Evolutionary conservation across 2,888 invertebrate species (phyloP).

Genomic region (Oscheius onirici): DNA sequence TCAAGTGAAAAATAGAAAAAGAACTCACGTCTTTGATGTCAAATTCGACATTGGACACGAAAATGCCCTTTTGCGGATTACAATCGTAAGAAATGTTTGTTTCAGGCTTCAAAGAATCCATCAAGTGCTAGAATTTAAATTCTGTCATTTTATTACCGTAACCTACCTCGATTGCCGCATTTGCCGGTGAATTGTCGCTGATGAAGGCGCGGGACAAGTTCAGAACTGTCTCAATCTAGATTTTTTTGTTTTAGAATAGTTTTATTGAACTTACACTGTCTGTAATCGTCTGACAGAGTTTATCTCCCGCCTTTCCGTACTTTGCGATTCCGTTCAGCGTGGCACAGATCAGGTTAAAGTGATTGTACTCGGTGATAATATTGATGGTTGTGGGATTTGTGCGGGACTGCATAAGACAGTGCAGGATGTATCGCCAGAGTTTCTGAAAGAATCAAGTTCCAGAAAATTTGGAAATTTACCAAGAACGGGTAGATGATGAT

Average conservation of each 20-base stretch:
- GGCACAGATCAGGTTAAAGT: background rate
- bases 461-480: background rate
- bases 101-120: slow-evolving; percentile 3
- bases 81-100: background rate
- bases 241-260: no score
- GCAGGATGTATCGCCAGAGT: slow-evolving; percentile 1
- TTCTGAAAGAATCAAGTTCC: background rate
- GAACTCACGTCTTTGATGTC: slow-evolving; percentile 4
- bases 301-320: background rate
- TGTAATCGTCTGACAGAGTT: background rate
- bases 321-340: slow-evolving; percentile 2
- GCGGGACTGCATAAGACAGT: background rate
- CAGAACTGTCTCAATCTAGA: background rate
- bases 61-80: background rate
- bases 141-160: background rate
- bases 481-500: slow-evolving; percentile 6
- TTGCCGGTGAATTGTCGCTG: background rate
- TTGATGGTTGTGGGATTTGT: background rate
- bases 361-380: background rate
- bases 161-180: slow-evolving; percentile 4
- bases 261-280: background rate
- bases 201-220: background rate
- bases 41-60: background rate
- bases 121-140: background rate
- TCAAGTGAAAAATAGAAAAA: background rate